Base-by-base conservation (phyloP, 2,797 vertebrate species). In the Chelidonichthys spinosus region DNA sequence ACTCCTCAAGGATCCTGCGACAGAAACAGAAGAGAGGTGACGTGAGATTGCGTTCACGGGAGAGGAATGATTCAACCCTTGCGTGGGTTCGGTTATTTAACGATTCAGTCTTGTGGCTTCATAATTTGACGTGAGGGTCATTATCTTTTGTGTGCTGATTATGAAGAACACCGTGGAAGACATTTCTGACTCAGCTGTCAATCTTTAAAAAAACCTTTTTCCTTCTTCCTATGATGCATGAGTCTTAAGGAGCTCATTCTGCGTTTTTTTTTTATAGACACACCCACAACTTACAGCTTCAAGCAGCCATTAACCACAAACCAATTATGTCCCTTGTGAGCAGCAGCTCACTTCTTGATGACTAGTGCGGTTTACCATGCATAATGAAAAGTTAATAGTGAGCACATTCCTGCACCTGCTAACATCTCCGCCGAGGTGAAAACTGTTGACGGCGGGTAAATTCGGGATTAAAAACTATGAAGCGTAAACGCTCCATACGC, bases 381-480 rank as follows among this genome's bases (percentile, higher is more conserved):
- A 70, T 88, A 85, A 90, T 90, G 82, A 88, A 92, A 88, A 81
- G 74, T 82, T 86, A 83, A 88, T 82, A 44, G 71, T 18, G 56
- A 85, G 81, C 78, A 59, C 73, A 6, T 66, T 78, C 64, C 79
- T 46, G 82, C 83, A 87, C 84, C 85, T 89, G 89, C 74, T 81
- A 63, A 52, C 55, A 35, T 59, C 84, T 81, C 78, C n/a, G 1
- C 66, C 69, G 77, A 81, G 78, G 54, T 69, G 66, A 67, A 77
- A 83, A 74, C 4, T 37, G 76, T 74, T 58, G 77, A 81, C 53
- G 56, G 72, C 13, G 44, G 71, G 58, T 71, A 62, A 69, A 70
- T 53, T 63, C 44, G 35, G 46, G 37, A 69, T 50, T 69, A 18
- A 78, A 25, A 83, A 37, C 59, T 17, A 11, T 13, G 13, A 74